phyloP scores from a whole-genome alignment of 2,888 invertebrate genomes.

The Eupsilia transversa region DNA sequence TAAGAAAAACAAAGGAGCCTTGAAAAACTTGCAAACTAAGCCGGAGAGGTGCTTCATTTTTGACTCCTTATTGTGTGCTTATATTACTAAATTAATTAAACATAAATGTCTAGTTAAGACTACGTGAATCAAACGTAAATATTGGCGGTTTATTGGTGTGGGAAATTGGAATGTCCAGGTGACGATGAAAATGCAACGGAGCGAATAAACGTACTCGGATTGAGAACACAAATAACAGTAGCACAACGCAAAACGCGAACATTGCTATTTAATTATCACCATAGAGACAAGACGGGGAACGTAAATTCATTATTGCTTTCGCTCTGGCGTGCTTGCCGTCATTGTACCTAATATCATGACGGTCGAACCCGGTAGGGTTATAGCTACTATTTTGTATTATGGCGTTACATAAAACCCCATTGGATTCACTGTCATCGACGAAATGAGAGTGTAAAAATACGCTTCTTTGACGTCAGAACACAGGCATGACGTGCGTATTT shows the following conservation, averaged over 20 bases:
- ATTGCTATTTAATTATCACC: conserved; percentile 50
- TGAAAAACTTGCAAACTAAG: too few species aligned
- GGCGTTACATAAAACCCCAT: conserved; percentile 22
- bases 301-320: conserved; percentile 53
- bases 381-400: conserved; percentile 20
- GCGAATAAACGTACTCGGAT: conserved; percentile 41
- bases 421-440: conserved; percentile 17
- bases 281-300: conserved; percentile 36
- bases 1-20: neutral
- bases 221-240: conserved; percentile 37
- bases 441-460: conserved; percentile 21
- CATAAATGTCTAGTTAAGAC: neutral
- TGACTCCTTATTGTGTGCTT: neutral
- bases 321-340: conserved; percentile 37
- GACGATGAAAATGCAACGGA: conserved; percentile 38
- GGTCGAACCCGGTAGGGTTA: conserved; percentile 14
- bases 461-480: conserved; percentile 27
- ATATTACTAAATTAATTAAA: neutral
- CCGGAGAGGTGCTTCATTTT: too few species aligned
- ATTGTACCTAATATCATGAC: conserved; percentile 35
- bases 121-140: conserved; percentile 25
- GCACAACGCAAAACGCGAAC: conserved; percentile 40
- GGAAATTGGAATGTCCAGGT: conserved; percentile 44
- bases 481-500: conserved; percentile 5
- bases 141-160: conserved; percentile 39